Evolutionary conservation across 1,140 invertebrate species (phyloP).

Genomic region (Cydia splendana): DNA sequence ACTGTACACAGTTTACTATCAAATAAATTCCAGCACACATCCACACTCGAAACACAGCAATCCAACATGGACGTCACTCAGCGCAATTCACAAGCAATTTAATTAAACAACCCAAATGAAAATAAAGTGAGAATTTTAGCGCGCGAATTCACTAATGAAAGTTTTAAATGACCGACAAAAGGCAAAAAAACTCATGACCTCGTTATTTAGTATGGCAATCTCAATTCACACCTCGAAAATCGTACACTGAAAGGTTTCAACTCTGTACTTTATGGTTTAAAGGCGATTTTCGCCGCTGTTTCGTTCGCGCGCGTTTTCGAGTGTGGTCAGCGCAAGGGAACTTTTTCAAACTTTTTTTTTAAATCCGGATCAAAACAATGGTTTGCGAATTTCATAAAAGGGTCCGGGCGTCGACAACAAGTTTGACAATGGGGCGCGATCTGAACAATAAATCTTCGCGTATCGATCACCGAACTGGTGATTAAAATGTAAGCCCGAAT

Average conservation of each 20-base stretch:
- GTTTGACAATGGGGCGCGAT: slow-evolving; percentile 61
- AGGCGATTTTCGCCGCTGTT: background rate
- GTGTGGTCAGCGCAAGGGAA: slow-evolving; percentile 48
- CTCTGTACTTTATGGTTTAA: background rate
- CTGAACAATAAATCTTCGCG: slow-evolving; percentile 71
- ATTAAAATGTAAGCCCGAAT: slow-evolving; percentile 33
- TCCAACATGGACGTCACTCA: slow-evolving; percentile 21
- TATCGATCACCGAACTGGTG: slow-evolving; percentile 51
- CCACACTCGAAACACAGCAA: slow-evolving; percentile 10
- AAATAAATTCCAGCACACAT: slow-evolving; percentile 2
- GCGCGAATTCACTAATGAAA: slow-evolving; percentile 75
- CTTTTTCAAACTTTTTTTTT: slow-evolving; percentile 67
- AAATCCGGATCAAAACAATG: slow-evolving; percentile 70
- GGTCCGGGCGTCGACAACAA: slow-evolving; percentile 59
- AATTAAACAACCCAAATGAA: slow-evolving; percentile 61
- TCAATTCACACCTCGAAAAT: slow-evolving; percentile 46
- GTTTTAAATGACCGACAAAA: slow-evolving; percentile 73
- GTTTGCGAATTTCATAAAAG: slow-evolving; percentile 65
- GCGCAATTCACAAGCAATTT: slow-evolving; percentile 40
- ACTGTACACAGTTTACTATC: background rate
- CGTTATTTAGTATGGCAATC: slow-evolving; percentile 64
- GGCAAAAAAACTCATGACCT: slow-evolving; percentile 64
- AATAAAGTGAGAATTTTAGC: slow-evolving; percentile 60
- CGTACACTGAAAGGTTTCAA: slow-evolving; percentile 26
- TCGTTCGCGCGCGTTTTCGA: slow-evolving; percentile 22